Base-by-base conservation (phyloP, 1,140 invertebrate species). In the Pomacea maculata region DNA sequence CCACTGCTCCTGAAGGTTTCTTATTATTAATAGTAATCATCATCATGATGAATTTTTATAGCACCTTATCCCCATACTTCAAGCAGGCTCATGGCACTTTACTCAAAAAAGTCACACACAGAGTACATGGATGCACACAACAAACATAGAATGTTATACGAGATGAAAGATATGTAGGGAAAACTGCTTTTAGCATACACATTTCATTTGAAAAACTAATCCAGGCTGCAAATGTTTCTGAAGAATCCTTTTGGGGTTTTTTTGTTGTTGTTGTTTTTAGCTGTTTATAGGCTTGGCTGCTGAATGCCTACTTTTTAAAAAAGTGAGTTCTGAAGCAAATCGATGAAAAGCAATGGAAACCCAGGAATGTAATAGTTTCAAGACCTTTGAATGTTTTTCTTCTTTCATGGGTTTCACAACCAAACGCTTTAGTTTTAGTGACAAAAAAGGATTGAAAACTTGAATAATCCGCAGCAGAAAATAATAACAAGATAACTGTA, bases 1-100 rank as follows among this genome's bases (percentile, higher is more conserved):
- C 79, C 1, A 64, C 52, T 45, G 25, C 80, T 70, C 85, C 85
- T 64, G 82, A 82, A 81, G 85, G 85, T 83, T 83, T 29, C 14
- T 2, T 4, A 34, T 19, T 6, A 29, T 17, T n/a, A 11, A 71
- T 64, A 65, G 34, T 45, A 71, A 15, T 25, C 25, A 25, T 25
- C 25, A 25, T 25, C 25, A 25, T 25, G 25, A 25, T 25, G 25
- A 25, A 25, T 25, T 25, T 25, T 25, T 25, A 3, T 52, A 73
- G 15, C 55, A 2, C 34, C 34, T 4, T 45, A 45, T 45, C 34
- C 34, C 34, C 3, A 6, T 45, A 9, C 55, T 0, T 12, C 29
- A 12, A 55, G n/a, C 19, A n/a, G 17, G 9, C 9, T 52, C 54
- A n/a, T 71, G 21, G 45, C 8, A 2, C 17, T 79, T 11, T 19